phyloP scores from a whole-genome alignment of 1,140 invertebrate genomes.

The Drosophila auraria region DNA sequence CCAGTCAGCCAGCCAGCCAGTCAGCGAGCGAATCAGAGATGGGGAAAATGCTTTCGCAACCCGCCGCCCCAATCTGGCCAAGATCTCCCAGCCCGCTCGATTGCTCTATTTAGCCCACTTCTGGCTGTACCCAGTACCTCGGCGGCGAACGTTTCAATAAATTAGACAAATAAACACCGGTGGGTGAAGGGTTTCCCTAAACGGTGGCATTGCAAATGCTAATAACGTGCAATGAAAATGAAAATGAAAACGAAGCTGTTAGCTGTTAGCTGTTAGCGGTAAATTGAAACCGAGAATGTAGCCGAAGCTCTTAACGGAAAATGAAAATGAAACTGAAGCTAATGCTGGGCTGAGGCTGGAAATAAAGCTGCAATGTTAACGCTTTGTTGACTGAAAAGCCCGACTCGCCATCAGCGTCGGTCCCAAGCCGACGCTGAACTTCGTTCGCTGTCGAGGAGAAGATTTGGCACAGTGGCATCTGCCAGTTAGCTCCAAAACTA shows the following conservation, averaged over 20 bases:
- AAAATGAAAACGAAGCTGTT: conserved; percentile 62
- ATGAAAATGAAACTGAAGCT: conserved; percentile 61
- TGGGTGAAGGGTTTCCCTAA: conserved; percentile 75
- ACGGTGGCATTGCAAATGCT: conserved; percentile 73
- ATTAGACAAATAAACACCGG: conserved; percentile 79
- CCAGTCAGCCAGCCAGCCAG: conserved; percentile 55
- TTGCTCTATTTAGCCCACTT: conserved; percentile 76
- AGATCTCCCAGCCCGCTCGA: conserved; percentile 59
- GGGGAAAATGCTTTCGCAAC: conserved; percentile 71
- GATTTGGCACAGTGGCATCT: conserved; percentile 32
- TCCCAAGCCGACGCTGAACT: conserved; percentile 25
- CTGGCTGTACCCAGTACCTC: conserved; percentile 7
- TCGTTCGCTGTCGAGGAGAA: conserved; percentile 24
- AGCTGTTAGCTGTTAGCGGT: conserved; percentile 47
- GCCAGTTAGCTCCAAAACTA: background rate
- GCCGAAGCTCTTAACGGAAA: conserved; percentile 29
- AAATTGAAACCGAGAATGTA: conserved; percentile 62
- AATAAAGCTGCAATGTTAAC: conserved; percentile 77
- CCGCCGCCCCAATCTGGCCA: conserved; percentile 58
- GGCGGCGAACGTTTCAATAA: conserved; percentile 64
- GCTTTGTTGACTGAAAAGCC: conserved; percentile 63
- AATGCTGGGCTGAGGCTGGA: background rate
- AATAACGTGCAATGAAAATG: conserved; percentile 63
- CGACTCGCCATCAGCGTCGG: conserved; percentile 8
- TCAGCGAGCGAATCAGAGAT: conserved; percentile 40